Conservation (phyloP, 2,888 invertebrate species). For the Cephalotes varians region DNA sequence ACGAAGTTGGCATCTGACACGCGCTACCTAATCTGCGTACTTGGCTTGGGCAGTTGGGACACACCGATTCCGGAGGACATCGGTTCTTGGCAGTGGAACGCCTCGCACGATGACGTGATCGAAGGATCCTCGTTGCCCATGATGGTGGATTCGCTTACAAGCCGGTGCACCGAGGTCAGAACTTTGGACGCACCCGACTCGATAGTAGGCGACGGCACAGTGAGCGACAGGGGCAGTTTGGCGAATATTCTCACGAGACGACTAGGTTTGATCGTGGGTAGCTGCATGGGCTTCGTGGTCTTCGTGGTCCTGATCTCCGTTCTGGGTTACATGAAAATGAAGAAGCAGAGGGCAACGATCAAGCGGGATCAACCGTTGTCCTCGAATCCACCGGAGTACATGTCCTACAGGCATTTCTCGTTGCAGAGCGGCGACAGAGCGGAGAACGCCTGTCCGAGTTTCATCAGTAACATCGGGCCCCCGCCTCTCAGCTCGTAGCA, state of each 20-base stretch:
- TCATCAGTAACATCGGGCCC: constrained; percentile 83
- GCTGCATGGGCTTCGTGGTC: constrained; percentile 94
- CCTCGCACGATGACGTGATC: constrained; percentile 88
- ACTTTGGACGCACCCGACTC: constrained; percentile 92
- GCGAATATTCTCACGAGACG: constrained; percentile 93
- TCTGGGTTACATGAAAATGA: constrained; percentile 94
- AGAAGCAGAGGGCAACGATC: constrained; percentile 92
- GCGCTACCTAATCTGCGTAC: constrained; percentile 94
- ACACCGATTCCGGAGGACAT: constrained; percentile 86
- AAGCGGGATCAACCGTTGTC: constrained; percentile 89
- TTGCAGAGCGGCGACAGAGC: constrained; percentile 89
- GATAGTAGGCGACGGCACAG: constrained; percentile 87
- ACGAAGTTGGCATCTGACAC: constrained; percentile 92
- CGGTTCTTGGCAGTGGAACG: constrained; percentile 81
- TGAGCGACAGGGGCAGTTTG: constrained; percentile 90
- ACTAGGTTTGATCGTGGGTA: constrained; percentile 94
- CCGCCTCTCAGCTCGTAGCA: constrained; percentile 84
- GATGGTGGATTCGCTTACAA: constrained; percentile 91
- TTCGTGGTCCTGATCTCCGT: constrained; percentile 94
- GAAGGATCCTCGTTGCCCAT: constrained; percentile 88
- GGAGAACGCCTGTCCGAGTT: constrained; percentile 84
- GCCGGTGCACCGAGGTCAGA: constrained; percentile 92
- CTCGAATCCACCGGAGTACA: constrained; percentile 91
- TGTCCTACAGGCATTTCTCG: constrained; percentile 92
- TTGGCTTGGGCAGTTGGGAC: constrained; percentile 92